Base-by-base conservation (phyloP, 2,888 invertebrate genomes). In the Oeneis ivallda region DNA sequence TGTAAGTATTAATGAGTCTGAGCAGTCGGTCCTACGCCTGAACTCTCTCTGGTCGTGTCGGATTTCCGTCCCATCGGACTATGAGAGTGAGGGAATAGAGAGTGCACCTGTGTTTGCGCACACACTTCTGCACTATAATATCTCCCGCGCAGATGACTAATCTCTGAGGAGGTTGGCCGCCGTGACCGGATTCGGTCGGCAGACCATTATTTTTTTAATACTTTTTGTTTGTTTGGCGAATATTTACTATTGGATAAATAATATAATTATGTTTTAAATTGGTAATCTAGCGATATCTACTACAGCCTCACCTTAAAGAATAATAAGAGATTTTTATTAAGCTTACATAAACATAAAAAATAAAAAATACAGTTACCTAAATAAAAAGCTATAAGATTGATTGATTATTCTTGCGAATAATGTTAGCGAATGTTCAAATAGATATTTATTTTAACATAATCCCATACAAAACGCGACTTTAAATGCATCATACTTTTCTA, bases 251-350 rank as follows among this genome's bases (percentile, higher is more conserved):
- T 50, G 26, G 19, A 50, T 50, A 49, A 10, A 26, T 19, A 50
- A 8, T 19, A 26, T 26, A 50, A 13, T 26, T 49, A 11, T 10
- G 15, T 37, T 6, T 9, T n/a, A 3, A 15, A 26, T 2, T 26
- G 26, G 26, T 3, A 53, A 34, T 9, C 15, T 49, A 49, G 49
- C 49, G 49, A 49, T 49, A 9, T 49, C 17, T 49, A 53, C 9
- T 32, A 52, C 32, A 52, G 50, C 50, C 32, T 52, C 50, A n/a
- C 34, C 34, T 53, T 34, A 37, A n/a, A 37, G 32, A 52, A 52
- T 47, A 47, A 17, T 7, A 32, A 15, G 4, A 53, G 32, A 34
- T 34, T 15, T 26, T 53, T 37, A 34, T 34, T 15, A 34, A 2
- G n/a, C 26, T 53, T 34, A 53, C n/a, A 34, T n/a, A 34, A 53